Conservation (phyloP, 2,113 vertebrate species). For the Prionailurus bengalensis region DNA sequence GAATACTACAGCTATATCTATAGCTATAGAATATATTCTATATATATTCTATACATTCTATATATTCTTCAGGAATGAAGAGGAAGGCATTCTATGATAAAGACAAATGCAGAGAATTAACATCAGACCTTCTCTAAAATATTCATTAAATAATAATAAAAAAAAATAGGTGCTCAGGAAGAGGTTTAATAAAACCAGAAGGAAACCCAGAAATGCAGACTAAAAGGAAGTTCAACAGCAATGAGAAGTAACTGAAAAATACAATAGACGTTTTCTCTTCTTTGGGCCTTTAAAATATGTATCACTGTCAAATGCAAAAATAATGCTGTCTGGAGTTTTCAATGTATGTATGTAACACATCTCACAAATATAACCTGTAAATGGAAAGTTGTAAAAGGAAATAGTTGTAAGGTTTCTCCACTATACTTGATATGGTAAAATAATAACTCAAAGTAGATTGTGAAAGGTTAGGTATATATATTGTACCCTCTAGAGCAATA, state of each 20-base stretch:
- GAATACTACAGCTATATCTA: too few relatives aligned
- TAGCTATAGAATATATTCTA: too few relatives aligned
- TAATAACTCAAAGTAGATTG: not conserved
- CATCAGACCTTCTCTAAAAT: not conserved
- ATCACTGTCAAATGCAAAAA: not conserved
- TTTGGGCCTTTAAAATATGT: not conserved
- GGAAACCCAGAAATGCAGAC: not conserved
- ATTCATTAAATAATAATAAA: not conserved
- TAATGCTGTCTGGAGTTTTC: not conserved
- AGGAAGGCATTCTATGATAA: not conserved
- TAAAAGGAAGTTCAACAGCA: not conserved
- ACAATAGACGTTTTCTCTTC: not conserved
- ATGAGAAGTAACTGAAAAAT: not conserved
- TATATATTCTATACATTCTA: too few relatives aligned
- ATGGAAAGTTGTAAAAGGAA: not conserved
- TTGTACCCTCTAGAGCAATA: not conserved
- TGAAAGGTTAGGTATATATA: not conserved
- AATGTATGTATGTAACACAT: not conserved
- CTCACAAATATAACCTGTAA: not conserved
- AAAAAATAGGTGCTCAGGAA: not conserved
- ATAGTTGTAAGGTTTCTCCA: not conserved
- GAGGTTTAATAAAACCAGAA: not conserved
- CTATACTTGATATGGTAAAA: not conserved
- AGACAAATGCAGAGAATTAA: not conserved
- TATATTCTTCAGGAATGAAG: not conserved